A percentile compares a stretch with the other conserved stretches of the same genome.
These are phyloP conservation scores for Solenopsis fugax DNA, from an alignment of 1,140 invertebrate species.

Conservation along the genomic window DNA sequence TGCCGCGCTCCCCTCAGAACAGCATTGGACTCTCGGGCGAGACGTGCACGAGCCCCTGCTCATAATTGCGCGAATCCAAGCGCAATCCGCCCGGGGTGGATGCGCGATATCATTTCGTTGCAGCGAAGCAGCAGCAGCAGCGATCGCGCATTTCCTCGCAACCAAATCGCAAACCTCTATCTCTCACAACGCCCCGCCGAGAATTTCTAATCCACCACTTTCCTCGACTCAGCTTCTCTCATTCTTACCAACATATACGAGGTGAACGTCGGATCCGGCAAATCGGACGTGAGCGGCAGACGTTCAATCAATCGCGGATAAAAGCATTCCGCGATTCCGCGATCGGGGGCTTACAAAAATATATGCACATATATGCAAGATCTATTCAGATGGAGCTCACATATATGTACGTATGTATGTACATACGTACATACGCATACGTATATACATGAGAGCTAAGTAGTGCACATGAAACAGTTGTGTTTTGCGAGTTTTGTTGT, in stretches of 20 bases:
- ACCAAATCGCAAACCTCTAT: background rate
- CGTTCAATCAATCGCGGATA: slow-evolving; percentile 36
- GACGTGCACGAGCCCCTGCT: background rate
- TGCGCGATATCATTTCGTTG: slow-evolving; percentile 1
- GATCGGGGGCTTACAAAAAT: background rate
- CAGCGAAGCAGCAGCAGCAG: background rate
- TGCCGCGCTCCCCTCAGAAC: slow-evolving; percentile 6
- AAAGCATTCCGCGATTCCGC: slow-evolving; percentile 33
- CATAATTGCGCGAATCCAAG: slow-evolving; percentile 24
- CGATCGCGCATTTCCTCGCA: background rate
- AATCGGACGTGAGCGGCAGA: background rate
- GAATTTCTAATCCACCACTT: slow-evolving; percentile 31
- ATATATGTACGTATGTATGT: background rate
- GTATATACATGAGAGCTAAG: background rate
- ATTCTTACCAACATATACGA: background rate
- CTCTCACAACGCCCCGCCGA: background rate
- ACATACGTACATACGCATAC: background rate
- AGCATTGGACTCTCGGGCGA: background rate
- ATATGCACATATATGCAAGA: slow-evolving; percentile 7
- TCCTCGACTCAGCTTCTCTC: background rate
- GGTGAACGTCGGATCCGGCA: background rate
- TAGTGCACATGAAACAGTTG: background rate
- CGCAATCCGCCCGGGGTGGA: background rate
- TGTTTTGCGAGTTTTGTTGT: background rate
- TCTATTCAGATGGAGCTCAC: slow-evolving; percentile 27